phyloP scores from a whole-genome alignment of 2,113 vertebrate species.

The Tetraodon nigroviridis region DNA sequence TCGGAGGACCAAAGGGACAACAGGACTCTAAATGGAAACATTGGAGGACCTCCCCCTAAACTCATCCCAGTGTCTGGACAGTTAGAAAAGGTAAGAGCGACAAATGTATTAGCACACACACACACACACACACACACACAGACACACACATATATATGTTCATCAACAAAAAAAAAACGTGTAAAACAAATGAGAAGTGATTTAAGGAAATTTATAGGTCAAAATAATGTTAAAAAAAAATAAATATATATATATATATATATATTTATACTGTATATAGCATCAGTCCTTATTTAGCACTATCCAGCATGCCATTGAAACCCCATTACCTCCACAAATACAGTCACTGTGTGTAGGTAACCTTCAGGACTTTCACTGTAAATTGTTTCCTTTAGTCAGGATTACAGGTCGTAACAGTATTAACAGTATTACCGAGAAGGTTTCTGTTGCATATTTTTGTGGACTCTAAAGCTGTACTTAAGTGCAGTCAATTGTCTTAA shows the following conservation, averaged over 20 bases:
- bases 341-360: background rate
- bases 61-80: conserved; percentile 91
- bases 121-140: too few species aligned
- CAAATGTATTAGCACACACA: background rate
- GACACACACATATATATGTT: too few species aligned
- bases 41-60: conserved; percentile 90
- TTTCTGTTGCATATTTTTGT: conserved; percentile 1
- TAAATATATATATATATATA: too few species aligned
- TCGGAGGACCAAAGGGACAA: conserved; percentile 81
- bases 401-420: conserved; percentile 9
- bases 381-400: conserved; percentile 18
- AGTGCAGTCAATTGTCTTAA: conserved; percentile 19
- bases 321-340: background rate
- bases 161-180: too few species aligned
- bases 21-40: conserved; percentile 76
- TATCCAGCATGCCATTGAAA: background rate
- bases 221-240: too few species aligned
- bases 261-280: too few species aligned
- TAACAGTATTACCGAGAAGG: conserved; percentile 5
- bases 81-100: conserved; percentile 85
- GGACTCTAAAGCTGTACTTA: background rate
- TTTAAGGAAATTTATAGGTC: too few species aligned
- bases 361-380: conserved; percentile 13
- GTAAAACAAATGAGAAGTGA: too few species aligned
- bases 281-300: too few species aligned